Evolutionary conservation across 2,888 invertebrate genomes (phyloP).

Genomic region (Drosophila monieri): DNA sequence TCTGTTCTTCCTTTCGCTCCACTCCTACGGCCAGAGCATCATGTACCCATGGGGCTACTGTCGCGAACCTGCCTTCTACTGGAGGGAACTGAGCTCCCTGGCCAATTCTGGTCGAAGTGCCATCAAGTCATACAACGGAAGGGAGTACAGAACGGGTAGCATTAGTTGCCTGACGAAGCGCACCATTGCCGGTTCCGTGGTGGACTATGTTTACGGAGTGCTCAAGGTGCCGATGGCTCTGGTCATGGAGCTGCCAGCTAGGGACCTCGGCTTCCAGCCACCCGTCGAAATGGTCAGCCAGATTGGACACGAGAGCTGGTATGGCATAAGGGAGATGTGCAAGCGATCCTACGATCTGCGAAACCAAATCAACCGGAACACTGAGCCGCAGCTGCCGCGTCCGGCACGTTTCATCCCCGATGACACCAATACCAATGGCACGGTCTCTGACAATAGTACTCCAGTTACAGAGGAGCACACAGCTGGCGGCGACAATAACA

Average conservation of each 20-base stretch:
- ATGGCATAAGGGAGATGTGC: conserved; percentile 84
- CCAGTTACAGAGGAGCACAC: conserved; percentile 3
- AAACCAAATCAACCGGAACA: conserved; percentile 49
- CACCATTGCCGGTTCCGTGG: conserved; percentile 81
- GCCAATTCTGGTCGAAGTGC: conserved; percentile 81
- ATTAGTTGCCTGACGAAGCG: conserved; percentile 79
- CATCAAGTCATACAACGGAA: conserved; percentile 80
- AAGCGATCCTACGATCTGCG: conserved; percentile 73
- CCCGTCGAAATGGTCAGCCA: conserved; percentile 78
- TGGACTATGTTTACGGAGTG: conserved; percentile 83
- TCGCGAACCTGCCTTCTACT: conserved; percentile 76
- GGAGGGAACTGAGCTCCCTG: conserved; percentile 75
- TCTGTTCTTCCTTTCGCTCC: conserved; percentile 82
- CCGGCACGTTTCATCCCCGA: conserved; percentile 3
- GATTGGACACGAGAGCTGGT: conserved; percentile 83
- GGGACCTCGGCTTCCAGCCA: conserved; percentile 82
- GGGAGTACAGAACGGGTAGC: conserved; percentile 82
- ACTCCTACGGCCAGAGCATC: conserved; percentile 83
- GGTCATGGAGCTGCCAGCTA: conserved; percentile 83
- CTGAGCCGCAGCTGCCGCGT: conserved; percentile 27
- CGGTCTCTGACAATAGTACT: not conserved
- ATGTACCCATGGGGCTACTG: conserved; percentile 84
- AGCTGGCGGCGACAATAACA: conserved; percentile 12
- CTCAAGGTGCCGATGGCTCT: conserved; percentile 80
- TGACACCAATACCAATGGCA: not conserved